Conservation (phyloP, 2,113 vertebrate species). For the Pseudorectes ferrugineus region DNA sequence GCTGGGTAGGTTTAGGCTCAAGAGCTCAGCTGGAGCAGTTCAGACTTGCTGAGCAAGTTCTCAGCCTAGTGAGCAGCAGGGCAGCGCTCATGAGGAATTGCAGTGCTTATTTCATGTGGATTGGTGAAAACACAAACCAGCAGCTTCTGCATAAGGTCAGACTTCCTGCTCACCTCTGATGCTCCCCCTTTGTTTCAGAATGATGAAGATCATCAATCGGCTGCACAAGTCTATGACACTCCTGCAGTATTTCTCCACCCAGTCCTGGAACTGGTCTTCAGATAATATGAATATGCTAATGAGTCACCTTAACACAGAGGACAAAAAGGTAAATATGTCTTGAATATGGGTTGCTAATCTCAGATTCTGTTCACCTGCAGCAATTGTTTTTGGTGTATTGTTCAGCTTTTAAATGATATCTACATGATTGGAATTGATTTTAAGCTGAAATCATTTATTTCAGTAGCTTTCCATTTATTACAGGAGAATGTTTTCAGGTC, state of each 20-base stretch:
- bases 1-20: not conserved
- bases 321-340: slow-evolving; percentile 78
- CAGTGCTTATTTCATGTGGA: not conserved
- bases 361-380: not conserved
- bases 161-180: not conserved
- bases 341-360: not conserved
- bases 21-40: not conserved
- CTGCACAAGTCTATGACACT: slow-evolving; percentile 83
- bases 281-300: slow-evolving; percentile 90
- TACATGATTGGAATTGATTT: not conserved
- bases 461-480: not conserved
- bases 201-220: slow-evolving; percentile 90
- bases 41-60: not conserved
- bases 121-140: not conserved
- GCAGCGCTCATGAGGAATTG: not conserved
- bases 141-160: not conserved
- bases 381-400: not conserved
- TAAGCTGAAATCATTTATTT: not conserved
- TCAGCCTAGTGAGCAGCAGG: not conserved
- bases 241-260: slow-evolving; percentile 89
- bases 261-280: slow-evolving; percentile 93
- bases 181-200: slow-evolving; percentile 65
- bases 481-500: not conserved
- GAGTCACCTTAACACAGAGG: slow-evolving; percentile 84
- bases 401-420: not conserved